These are phyloP conservation scores for Hycleus cichorii DNA, from an alignment of 1,140 invertebrate genomes.

Conservation along the genomic window DNA sequence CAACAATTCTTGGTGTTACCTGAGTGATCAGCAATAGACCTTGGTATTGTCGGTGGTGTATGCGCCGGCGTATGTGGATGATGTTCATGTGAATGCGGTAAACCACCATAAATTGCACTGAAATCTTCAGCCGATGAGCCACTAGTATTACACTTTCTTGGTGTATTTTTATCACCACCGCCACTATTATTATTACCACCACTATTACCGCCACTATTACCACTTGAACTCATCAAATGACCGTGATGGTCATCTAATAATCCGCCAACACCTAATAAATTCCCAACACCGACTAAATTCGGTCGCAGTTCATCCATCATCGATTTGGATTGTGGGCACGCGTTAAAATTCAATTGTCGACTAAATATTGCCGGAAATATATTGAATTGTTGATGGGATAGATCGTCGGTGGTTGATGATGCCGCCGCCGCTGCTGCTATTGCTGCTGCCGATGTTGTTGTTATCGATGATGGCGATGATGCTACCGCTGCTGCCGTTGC, in stretches of 20 bases:
- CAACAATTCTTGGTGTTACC: slow-evolving; percentile 31
- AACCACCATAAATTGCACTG: slow-evolving; percentile 60
- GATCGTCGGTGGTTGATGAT: slow-evolving; percentile 45
- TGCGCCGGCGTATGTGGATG: slow-evolving; percentile 52
- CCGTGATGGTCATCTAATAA: slow-evolving; percentile 69
- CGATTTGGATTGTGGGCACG: slow-evolving; percentile 59
- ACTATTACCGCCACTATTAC: slow-evolving; percentile 45
- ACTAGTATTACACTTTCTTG: slow-evolving; percentile 64
- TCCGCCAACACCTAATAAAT: slow-evolving; percentile 65
- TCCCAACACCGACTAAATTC: slow-evolving; percentile 65
- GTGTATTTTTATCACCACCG: slow-evolving; percentile 48
- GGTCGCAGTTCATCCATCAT: slow-evolving; percentile 79
- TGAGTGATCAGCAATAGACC: slow-evolving; percentile 53
- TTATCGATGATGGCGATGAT: too few species aligned
- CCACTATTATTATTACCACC: slow-evolving; percentile 36
- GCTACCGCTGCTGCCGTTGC: too few species aligned
- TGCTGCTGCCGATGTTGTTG: too few species aligned
- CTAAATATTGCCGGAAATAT: slow-evolving; percentile 84
- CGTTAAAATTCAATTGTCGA: slow-evolving; percentile 73
- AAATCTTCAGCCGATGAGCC: slow-evolving; percentile 75
- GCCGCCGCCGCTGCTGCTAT: slow-evolving; percentile 2
- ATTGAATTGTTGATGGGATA: slow-evolving; percentile 75
- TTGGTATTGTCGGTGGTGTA: slow-evolving; percentile 50
- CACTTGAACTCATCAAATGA: slow-evolving; percentile 41
- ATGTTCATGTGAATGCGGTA: slow-evolving; percentile 44